Evolutionary conservation across 2,888 invertebrate genomes (phyloP), one percentile per base, ranked within the genome.

Genomic region (Pristionchus mayeri): DNA sequence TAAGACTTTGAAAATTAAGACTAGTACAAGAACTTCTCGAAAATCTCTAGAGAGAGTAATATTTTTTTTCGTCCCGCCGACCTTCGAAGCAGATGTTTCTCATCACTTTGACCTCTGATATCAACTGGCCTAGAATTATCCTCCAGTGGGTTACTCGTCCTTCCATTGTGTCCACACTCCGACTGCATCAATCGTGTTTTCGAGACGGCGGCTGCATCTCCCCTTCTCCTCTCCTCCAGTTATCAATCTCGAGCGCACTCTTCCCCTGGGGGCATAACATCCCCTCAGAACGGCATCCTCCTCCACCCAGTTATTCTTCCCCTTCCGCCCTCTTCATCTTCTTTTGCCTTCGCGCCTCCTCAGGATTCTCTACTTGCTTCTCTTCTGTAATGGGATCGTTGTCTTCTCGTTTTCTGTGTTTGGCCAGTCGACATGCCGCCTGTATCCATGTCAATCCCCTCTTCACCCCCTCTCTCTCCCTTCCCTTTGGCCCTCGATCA

Each of bases 301-400:
- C 21, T n/a, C 71, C 71, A 24, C 40, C 71, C 71, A 71, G 71
- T 71, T 71, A 27, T 71, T 67, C 67, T 34, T 34, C 60, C 27
- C 16, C 63, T 11, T 63, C 57, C 13, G 7, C 54, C 21, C 54
- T 1, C 63, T 27, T 30, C 63, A 34, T 63, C 63, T 34, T 63
- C 63, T 63, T 63, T 63, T 63, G 63, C 34, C 63, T 63, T 63
- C 63, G 40, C 24, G 71, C 24, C 40, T 24, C 67, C 34, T 63
- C 21, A 37, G 24, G 71, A 71, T 71, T 71, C n/a, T n/a, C 71
- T 44, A 44, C 71, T 71, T 40, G 4, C 21, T 18, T 54, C 67
- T 18, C 71, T 71, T 71, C 71, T 71, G 71, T 71, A 71, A 71
- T 71, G 40, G 71, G 71, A 71, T 71, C 71, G 71, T 71, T 71